Base-by-base conservation (phyloP, 1,140 invertebrate species). In the Stenopsyche tienmushanensis region DNA sequence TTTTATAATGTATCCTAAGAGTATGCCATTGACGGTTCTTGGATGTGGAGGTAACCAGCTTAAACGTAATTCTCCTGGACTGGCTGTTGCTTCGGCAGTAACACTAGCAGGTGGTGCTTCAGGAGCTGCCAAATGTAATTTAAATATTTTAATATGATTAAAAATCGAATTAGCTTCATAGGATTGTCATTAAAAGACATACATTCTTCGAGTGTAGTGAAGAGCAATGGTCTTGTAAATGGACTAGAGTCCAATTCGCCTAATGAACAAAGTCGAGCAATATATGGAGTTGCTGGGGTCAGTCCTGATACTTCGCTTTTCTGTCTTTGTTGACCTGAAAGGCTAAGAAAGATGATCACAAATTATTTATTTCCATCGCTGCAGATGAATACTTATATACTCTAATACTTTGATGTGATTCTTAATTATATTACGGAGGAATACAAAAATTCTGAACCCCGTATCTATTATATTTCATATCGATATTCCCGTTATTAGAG, bases 1-100 rank as follows among this genome's bases (percentile, higher is more conserved):
- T 55, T 82, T 84, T 0, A 87, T 80, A 63, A 85, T 83, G 73
- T 93, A 94, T 1, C 90, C 91, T 7, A 87, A 77, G 9, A 93
- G 81, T 44, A 86, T 82, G 0, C 90, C 91, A 71, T 92, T 90
- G 72, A 86, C 86, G 0, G 85, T 81, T 41, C 89, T 84, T 50
- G 84, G 79, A 0, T 84, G 80, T 1, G 79, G 78, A 2, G 90
- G 88, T 1, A 88, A 80, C 84, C 84, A 76, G 1, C 75, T 73
- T 18, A 77, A 71, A 18, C 72, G 72, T 0, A 80, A 73, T 60
- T 79, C 78, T 8, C 78, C 79, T 13, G 79, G 78, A 24, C 74
- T 74, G 3, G 76, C 73, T 3, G 77, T 78, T 23, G 76, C 75
- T 50, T 79, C 74, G 9, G 76, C 78, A 59, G 75, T 73, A 13